Percentiles rank a stretch among this genome's conserved stretches.
Conservation (phyloP, 2,113 vertebrate species). For the Brachyhypopomus gauderio region DNA sequence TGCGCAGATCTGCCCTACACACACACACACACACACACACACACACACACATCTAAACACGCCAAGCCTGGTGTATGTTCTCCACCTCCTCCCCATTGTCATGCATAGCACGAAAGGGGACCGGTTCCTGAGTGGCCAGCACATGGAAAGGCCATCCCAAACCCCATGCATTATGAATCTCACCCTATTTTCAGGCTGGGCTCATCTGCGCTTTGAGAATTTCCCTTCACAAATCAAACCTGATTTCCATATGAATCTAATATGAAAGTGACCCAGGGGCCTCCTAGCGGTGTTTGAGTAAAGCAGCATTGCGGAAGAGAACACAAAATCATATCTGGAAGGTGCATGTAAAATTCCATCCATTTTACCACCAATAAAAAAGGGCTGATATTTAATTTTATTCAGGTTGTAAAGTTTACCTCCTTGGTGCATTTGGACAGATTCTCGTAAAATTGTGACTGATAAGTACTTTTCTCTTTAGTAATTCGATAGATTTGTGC, state of each 20-base stretch:
- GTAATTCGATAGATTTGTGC: neutral
- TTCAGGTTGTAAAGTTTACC: neutral
- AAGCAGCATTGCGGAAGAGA: neutral
- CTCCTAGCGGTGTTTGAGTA: neutral
- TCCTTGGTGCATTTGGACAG: neutral
- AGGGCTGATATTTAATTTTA: neutral
- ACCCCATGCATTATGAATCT: constrained; percentile 52
- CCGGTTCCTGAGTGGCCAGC: constrained; percentile 22
- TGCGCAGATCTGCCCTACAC: constrained; percentile 50
- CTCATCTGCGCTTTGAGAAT: constrained; percentile 16
- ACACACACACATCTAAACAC: constrained; percentile 28
- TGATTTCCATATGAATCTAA: constrained; percentile 42
- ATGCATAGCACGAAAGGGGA: constrained; percentile 22
- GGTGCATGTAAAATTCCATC: neutral
- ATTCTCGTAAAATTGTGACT: too few species aligned
- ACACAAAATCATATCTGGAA: neutral
- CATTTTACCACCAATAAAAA: neutral
- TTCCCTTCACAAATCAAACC: constrained; percentile 15
- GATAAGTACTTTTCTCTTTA: neutral
- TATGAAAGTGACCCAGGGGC: neutral
- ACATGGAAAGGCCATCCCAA: constrained; percentile 40
- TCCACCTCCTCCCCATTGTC: constrained; percentile 40
- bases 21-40: too few species aligned
- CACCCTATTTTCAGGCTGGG: constrained; percentile 10
- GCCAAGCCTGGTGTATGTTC: neutral